Evolutionary conservation across 2,113 vertebrate genomes (phyloP), one percentile per base, ranked within the genome.

Genomic region (Ginglymostoma cirratum): DNA sequence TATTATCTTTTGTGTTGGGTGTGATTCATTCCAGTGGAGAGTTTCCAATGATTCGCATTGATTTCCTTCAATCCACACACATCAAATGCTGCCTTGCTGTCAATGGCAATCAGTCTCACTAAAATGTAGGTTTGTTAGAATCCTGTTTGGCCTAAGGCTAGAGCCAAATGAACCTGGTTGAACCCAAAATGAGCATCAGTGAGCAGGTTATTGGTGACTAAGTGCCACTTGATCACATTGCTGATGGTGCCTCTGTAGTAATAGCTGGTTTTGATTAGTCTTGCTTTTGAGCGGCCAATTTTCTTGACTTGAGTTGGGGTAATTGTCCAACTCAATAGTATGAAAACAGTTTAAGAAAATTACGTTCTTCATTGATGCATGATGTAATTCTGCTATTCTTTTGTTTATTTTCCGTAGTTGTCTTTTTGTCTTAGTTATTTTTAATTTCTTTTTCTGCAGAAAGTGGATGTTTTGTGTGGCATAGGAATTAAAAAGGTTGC

Each of bases 401-500:
- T 70, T 94, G 42, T 6, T 42, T 61, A 61, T 61, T 24, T 94
- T 94, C 1, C 14, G 30, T 89, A 55, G 76, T 15, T 80, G 34
- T 17, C 72, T 76, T 23, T 7, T 67, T 17, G 61, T 66, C 61
- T 23, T 66, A 92, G 1, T 19, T 95, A 69, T 70, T 12, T 95
- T 95, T 30, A 15, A 30, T 24, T 30, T 95, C 95, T 70, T 94
- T 42, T 38, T 78, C 96, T 97, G 45, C 96, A 98, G 98, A 98
- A 98, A 98, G 98, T 98, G 85, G 98, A 98, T 97, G 97, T 98
- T 96, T 98, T 98, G 72, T 98, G 98, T 97, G 98, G 98, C 96
- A 97, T 98, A 96, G 98, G 98, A 97, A 98, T 98, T 0, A 98
- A 98, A 96, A 98, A 98, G 86, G 98, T 98, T 95, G 98, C 98